phyloP scores from a whole-genome alignment of 2,888 invertebrate genomes.

The Fragum fragum region DNA sequence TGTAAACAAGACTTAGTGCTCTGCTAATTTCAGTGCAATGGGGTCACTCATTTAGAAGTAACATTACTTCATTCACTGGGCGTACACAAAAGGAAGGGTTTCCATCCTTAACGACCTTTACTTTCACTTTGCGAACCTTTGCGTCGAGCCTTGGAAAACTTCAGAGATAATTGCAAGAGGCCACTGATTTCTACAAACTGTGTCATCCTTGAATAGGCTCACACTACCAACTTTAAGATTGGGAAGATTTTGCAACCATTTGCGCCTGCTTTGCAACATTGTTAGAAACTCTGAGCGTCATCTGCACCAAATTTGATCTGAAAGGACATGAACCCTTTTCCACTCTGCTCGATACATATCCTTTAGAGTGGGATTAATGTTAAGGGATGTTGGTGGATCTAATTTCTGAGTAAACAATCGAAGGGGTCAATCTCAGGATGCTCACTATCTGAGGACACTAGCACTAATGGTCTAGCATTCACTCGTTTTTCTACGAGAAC shows the following conservation, averaged over 20 bases:
- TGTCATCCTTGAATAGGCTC: conserved; percentile 36
- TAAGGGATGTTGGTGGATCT: not conserved
- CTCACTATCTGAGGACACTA: conserved; percentile 45
- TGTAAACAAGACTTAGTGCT: too few species aligned
- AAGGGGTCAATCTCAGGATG: conserved; percentile 46
- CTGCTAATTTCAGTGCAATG: too few species aligned
- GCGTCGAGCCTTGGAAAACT: conserved; percentile 15
- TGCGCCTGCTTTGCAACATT: conserved; percentile 33
- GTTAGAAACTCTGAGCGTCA: conserved; percentile 35
- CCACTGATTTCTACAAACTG: conserved; percentile 36
- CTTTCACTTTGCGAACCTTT: conserved; percentile 29
- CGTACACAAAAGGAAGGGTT: conserved; percentile 2
- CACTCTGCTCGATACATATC: conserved; percentile 38
- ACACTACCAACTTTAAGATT: conserved; percentile 43
- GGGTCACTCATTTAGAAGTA: conserved; percentile 22
- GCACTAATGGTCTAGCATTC: conserved; percentile 43
- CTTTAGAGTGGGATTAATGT: not conserved
- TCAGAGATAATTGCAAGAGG: conserved; percentile 29
- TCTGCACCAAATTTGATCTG: conserved; percentile 42
- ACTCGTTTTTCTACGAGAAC: conserved; percentile 28
- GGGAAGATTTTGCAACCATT: conserved; percentile 20
- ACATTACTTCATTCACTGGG: conserved; percentile 27
- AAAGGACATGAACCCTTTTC: conserved; percentile 44
- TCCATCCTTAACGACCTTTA: conserved; percentile 15
- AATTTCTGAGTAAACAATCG: conserved; percentile 42